Percentiles rank a stretch among this genome's conserved stretches.
These are phyloP conservation scores for Corythaeola cristata DNA, from an alignment of 2,113 vertebrate genomes.

Conservation along the genomic window DNA sequence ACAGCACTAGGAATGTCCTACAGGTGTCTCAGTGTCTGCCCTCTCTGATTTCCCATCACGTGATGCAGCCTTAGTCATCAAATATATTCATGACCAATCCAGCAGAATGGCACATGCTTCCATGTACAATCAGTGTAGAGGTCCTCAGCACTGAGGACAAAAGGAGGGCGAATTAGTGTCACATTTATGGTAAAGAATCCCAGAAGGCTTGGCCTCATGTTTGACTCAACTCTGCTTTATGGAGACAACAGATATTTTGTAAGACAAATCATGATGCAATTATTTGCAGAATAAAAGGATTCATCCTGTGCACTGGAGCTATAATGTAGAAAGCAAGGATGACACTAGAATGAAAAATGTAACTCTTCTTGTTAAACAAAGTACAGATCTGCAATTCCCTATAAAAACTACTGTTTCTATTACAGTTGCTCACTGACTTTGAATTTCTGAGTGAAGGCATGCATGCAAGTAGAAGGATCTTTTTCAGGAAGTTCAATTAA, in stretches of 20 bases:
- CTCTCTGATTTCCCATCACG: background rate
- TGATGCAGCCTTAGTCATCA: background rate
- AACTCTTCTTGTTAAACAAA: background rate
- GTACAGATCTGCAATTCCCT: background rate
- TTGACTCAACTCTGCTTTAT: background rate
- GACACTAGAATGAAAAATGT: background rate
- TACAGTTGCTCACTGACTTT: background rate
- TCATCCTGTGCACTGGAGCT: background rate
- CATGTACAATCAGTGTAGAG: background rate
- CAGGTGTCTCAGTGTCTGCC: background rate
- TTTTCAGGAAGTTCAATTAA: background rate
- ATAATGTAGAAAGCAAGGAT: background rate
- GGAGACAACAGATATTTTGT: background rate
- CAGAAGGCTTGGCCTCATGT: background rate
- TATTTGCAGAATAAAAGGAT: background rate
- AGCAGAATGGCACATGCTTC: background rate
- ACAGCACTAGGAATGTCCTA: background rate
- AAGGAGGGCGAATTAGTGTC: background rate
- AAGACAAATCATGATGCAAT: background rate
- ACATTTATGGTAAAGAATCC: background rate
- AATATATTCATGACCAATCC: background rate
- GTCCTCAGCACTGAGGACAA: background rate
- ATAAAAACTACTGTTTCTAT: background rate
- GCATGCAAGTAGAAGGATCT: background rate
- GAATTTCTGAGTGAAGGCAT: background rate